Conservation (phyloP, 2,888 invertebrate species). For the Neoascia interrupta region DNA sequence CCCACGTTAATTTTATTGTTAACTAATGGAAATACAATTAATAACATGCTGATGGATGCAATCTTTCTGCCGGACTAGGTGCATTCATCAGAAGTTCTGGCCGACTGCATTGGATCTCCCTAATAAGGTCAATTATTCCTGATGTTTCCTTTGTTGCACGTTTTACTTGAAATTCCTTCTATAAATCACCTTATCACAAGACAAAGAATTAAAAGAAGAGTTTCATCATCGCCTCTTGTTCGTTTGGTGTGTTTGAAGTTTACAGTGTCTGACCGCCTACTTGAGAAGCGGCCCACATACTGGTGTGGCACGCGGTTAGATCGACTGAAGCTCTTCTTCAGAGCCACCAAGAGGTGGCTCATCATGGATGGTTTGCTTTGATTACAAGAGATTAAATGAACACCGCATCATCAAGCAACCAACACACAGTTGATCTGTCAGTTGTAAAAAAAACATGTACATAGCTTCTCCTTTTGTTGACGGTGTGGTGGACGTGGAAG, state of each 20-base stretch:
- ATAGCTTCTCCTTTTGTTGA: too few species aligned
- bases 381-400: constrained; percentile 38
- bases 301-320: too few species aligned
- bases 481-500: too few species aligned
- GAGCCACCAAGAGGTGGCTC: constrained; percentile 37
- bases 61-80: too few species aligned
- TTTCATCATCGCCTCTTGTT: constrained; percentile 27
- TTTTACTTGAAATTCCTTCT: constrained; percentile 21
- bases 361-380: constrained; percentile 45
- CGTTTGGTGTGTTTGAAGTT: constrained; percentile 13
- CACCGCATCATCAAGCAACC: constrained; percentile 1
- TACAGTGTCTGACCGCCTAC: constrained; percentile 58
- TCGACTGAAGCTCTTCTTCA: too few species aligned
- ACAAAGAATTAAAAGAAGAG: not conserved
- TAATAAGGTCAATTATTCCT: constrained; percentile 26
- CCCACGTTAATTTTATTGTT: constrained; percentile 22
- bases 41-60: not conserved
- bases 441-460: too few species aligned
- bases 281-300: constrained; percentile 55
- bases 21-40: not conserved
- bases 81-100: not conserved
- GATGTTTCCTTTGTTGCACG: not conserved
- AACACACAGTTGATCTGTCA: constrained; percentile 1
- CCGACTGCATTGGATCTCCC: not conserved
- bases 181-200: constrained; percentile 39